Conservation (phyloP, 1,140 invertebrate genomes). For the Acarapis woodi region DNA sequence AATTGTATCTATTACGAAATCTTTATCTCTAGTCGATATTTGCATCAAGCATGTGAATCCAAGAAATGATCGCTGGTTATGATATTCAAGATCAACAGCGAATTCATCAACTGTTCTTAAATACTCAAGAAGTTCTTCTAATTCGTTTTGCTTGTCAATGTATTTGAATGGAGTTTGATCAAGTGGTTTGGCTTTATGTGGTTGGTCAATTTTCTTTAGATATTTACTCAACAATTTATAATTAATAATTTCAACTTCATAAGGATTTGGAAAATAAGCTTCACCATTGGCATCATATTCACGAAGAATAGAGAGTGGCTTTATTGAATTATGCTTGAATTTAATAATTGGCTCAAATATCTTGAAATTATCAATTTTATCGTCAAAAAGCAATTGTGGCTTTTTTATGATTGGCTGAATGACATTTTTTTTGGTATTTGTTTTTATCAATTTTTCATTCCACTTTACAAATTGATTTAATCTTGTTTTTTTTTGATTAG, state of each 20-base stretch:
- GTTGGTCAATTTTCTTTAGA: too few species aligned
- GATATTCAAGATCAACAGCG: constrained; percentile 64
- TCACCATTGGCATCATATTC: constrained; percentile 29
- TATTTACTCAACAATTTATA: too few species aligned
- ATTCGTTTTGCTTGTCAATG: constrained; percentile 17
- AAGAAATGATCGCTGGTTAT: constrained; percentile 47
- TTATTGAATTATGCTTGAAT: constrained; percentile 60
- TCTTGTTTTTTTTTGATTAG: constrained; percentile 19
- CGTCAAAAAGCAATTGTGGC: constrained; percentile 54
- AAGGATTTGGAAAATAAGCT: constrained; percentile 45
- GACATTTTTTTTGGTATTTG: background rate
- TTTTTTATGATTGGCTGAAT: constrained; percentile 19
- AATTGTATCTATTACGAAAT: constrained; percentile 76
- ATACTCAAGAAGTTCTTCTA: constrained; percentile 32
- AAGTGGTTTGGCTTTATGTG: too few species aligned
- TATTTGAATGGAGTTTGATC: too few species aligned
- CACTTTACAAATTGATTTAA: constrained; percentile 24
- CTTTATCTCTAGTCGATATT: constrained; percentile 52
- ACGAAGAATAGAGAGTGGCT: constrained; percentile 38
- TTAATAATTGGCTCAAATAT: constrained; percentile 49
- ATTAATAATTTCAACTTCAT: constrained; percentile 64
- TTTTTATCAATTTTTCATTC: background rate
- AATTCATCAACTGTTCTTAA: constrained; percentile 35
- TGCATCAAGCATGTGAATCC: constrained; percentile 45
- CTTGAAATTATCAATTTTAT: constrained; percentile 46